phyloP scores from a whole-genome alignment of 2,113 vertebrate species.

The Colaptes auratus region DNA sequence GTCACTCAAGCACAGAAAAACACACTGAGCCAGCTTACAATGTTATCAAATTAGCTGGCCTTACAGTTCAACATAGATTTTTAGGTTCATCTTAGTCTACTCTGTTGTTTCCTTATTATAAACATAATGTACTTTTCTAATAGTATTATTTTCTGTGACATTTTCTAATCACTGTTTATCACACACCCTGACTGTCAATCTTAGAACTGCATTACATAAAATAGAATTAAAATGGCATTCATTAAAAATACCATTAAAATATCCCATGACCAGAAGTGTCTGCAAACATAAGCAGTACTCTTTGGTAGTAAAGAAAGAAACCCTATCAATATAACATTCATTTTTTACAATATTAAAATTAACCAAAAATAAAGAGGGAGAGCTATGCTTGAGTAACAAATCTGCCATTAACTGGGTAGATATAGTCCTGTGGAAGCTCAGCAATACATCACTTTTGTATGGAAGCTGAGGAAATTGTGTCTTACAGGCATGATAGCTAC shows the following conservation, averaged over 20 bases:
- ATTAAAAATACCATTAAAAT: neutral
- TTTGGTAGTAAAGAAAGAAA: neutral
- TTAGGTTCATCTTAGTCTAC: constrained; percentile 5
- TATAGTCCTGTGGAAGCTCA: neutral
- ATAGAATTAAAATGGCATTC: neutral
- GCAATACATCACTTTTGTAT: neutral
- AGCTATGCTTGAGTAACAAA: neutral
- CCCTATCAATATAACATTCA: neutral
- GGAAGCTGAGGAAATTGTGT: neutral
- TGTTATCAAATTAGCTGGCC: constrained; percentile 20
- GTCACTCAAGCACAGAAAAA: neutral
- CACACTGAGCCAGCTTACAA: neutral
- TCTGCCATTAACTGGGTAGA: neutral
- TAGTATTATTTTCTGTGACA: constrained; percentile 19
- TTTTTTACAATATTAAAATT: neutral
- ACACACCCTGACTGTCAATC: neutral
- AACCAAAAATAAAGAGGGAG: neutral
- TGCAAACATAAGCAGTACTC: neutral
- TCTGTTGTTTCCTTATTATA: constrained; percentile 2
- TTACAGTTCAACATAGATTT: constrained; percentile 45
- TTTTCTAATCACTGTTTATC: neutral
- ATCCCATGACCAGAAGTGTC: neutral
- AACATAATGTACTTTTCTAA: constrained; percentile 18
- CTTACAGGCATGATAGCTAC: neutral
- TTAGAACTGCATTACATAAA: neutral